Evolutionary conservation across 30 jellyfish, hydroid and myxozoan genomes (phyloP).

Genomic region (Turritopsis dohrnii): DNA sequence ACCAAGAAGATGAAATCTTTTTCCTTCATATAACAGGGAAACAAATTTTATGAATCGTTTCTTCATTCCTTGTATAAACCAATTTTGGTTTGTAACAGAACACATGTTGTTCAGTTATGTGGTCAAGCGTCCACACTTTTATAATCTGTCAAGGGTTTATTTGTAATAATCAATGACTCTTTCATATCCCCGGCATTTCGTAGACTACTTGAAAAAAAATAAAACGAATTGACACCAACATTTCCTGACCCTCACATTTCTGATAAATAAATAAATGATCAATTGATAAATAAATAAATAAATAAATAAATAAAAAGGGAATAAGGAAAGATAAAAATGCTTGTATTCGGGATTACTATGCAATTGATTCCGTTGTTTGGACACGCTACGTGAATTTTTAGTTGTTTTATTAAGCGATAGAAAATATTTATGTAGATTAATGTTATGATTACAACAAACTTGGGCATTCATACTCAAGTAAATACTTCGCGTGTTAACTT

Average conservation of each 20-base stretch:
- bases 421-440: background rate
- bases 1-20: too few species aligned
- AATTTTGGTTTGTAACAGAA: background rate
- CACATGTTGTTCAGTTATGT: background rate
- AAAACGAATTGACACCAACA: background rate
- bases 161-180: background rate
- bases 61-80: too few species aligned
- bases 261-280: background rate
- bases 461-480: background rate
- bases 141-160: background rate
- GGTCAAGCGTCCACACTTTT: background rate
- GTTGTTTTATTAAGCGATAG: background rate
- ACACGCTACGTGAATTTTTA: background rate
- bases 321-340: background rate
- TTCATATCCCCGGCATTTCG: background rate
- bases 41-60: too few species aligned
- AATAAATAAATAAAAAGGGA: background rate
- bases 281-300: too few species aligned
- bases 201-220: background rate
- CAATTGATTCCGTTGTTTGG: background rate
- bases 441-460: background rate
- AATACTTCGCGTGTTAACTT: background rate
- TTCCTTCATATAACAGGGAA: too few species aligned
- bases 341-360: background rate
- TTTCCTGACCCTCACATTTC: background rate